These are phyloP conservation scores for Marmota monax DNA, from an alignment of 2,113 vertebrate genomes.

Conservation along the genomic window DNA sequence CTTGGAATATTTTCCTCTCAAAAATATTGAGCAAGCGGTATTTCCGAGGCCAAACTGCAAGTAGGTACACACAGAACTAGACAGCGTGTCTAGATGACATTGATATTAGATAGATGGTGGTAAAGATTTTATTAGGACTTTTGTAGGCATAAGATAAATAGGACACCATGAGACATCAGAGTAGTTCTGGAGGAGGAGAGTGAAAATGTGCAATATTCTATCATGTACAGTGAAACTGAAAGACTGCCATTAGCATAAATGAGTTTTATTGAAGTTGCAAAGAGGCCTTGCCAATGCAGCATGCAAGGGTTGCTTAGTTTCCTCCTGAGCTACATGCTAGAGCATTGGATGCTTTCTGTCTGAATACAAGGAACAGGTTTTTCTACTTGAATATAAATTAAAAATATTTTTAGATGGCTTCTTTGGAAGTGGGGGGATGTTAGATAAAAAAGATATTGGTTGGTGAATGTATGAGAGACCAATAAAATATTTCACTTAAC, in stretches of 20 bases:
- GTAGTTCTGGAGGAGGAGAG: background rate
- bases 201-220: constrained; percentile 1
- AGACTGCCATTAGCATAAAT: background rate
- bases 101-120: background rate
- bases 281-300: background rate
- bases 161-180: background rate
- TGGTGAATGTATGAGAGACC: constrained; percentile 3
- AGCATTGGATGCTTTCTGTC: background rate
- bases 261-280: background rate
- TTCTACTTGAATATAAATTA: background rate
- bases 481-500: constrained; percentile 44
- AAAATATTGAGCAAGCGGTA: background rate
- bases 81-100: background rate
- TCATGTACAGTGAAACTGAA: constrained; percentile 16
- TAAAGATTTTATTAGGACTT: background rate
- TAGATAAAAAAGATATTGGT: background rate
- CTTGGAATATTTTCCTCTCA: background rate
- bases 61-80: background rate
- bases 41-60: background rate
- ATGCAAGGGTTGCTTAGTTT: background rate
- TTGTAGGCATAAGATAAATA: background rate
- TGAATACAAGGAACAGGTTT: constrained; percentile 6
- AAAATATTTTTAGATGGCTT: background rate
- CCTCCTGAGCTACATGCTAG: background rate
- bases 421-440: background rate